Base-by-base conservation (phyloP, 2,797 vertebrate species). In the Sebastolobus alascanus region DNA sequence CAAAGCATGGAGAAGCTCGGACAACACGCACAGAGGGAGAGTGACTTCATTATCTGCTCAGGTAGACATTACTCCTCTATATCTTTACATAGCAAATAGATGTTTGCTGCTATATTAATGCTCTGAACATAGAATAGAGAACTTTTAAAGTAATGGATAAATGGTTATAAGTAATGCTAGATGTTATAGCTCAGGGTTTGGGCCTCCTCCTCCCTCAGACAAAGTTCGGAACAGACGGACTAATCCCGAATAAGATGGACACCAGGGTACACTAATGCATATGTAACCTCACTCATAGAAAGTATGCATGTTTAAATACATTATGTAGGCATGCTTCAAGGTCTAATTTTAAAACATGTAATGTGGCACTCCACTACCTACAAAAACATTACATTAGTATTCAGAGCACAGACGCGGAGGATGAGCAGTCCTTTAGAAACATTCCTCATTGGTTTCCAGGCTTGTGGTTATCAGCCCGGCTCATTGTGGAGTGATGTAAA, bases 341-440 rank as follows among this genome's bases (percentile, higher is more conserved):
- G 58, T 54, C 38, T 69, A 59, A 84, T 73, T 81, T 77, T 65
- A 60, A 79, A 76, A 67, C 56, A 66, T 10, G 25, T 77, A 12
- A 68, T 27, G 69, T 65, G 46, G 46, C 71, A 31, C 52, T 38
- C 5, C 13, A 56, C 31, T 12, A 56, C 52, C 27, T 12, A 12
- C 8, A 54, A n/a, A 75, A 80, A n/a, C 73, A 66, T 37, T 5
- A 9, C 20, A 85, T 86, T 83, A 71, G 8, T 22, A 89, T 80
- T 88, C 83, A 50, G 56, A 46, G 59, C 83, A 85, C 85, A 85
- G 61, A 73, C 3, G 4, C 55, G 70, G 31, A 35, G 74, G 68
- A n/a, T 82, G 79, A 87, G 77, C 78, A 86, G 84, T 70, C 83
- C 56, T 75, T 70, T 37, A 69, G 20, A 69, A 74, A 79, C 55